Conservation (phyloP, 2,113 vertebrate species). For the Arenaria interpres region DNA sequence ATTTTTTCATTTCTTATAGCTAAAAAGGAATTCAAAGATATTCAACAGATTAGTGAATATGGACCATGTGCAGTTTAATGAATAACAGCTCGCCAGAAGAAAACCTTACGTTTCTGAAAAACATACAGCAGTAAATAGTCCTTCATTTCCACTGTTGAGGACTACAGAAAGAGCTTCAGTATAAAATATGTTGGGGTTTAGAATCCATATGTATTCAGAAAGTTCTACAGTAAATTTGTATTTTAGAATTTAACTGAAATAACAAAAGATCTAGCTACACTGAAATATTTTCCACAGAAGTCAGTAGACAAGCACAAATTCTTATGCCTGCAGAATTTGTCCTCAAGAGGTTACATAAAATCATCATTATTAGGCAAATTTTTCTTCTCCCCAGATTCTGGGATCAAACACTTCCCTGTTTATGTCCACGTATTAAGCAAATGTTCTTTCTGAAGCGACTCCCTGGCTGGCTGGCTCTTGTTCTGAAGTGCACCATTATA, state of each 20-base stretch:
- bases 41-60: neutral
- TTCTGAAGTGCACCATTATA: neutral
- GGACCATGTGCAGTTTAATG: constrained; percentile 3
- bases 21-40: neutral
- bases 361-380: neutral
- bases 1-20: neutral
- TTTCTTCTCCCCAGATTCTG: neutral
- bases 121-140: neutral
- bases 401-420: neutral
- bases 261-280: neutral
- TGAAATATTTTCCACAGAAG: neutral
- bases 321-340: neutral
- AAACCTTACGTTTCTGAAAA: constrained; percentile 9
- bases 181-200: neutral
- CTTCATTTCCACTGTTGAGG: neutral
- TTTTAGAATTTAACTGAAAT: neutral
- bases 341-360: neutral
- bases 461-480: neutral
- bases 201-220: neutral
- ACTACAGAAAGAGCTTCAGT: neutral
- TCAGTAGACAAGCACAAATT: neutral
- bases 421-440: neutral
- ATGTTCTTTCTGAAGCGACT: neutral
- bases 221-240: neutral
- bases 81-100: neutral